Base-by-base conservation (phyloP, 2,113 vertebrate genomes). In the Paralichthys olivaceus region DNA sequence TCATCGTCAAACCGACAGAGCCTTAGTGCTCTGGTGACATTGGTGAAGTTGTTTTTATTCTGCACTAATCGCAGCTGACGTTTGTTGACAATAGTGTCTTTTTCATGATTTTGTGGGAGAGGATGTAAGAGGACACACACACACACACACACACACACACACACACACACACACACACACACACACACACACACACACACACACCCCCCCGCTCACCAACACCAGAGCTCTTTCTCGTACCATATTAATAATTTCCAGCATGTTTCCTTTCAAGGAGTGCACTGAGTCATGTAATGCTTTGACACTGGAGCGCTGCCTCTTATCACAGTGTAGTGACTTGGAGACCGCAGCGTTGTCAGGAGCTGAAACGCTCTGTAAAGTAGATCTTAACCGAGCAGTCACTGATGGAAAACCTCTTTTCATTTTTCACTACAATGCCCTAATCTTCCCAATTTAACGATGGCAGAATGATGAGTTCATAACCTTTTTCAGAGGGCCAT, bases 191-290 rank as follows among this genome's bases (percentile, higher is more conserved):
- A 19, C 1, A 32, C 28, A 32, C 15, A 32, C 4, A 15, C 15
- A 15, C 25, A 28, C 49, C n/a, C n/a, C n/a, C n/a, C n/a, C 34
- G 69, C 56, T 61, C 53, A 28, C 17, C 15, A 29, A 43, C 34
- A 9, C 6, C 20, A 7, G 57, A 67, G 58, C 61, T 73, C 49
- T 63, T 66, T 69, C 62, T 78, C 47, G 32, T n/a, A 59, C 20
- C 51, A 12, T 73, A 69, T 87, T 73, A 78, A 80, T 81, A 68
- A 82, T 85, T 90, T 83, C 66, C 57, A 74, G 69, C 67, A 69
- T 86, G 90, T 86, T 82, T 59, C 63, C 57, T 79, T 86, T 84
- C 70, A 69, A 83, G 74, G 56, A 57, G 76, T 71, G 80, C 71
- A 47, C 60, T 17, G 75, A 85, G 69, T 88, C 66, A 62, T 86